Evolutionary conservation across 2,797 vertebrate genomes (phyloP), one percentile per base, ranked within the genome.

Genomic region (Anabacerthia variegaticeps): DNA sequence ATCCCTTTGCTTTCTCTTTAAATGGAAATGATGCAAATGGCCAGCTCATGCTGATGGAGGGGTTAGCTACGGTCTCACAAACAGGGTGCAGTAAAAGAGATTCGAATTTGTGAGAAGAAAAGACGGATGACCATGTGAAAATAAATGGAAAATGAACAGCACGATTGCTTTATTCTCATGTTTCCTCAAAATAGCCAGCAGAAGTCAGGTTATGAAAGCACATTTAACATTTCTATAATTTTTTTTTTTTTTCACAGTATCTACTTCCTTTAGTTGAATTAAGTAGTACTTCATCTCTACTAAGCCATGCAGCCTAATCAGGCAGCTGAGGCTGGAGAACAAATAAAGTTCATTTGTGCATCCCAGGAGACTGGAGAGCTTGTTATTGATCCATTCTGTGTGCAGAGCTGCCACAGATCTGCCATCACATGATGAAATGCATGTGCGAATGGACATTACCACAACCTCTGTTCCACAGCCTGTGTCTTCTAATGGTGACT

Each of bases 1-100:
- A 79, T 77, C 51, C 43, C 12, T 85, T 85, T 78, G 21, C 68
- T 95, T 92, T 82, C 69, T 80, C n/a, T 94, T 81, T 74, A 81
- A 92, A 93, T 24, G 85, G 73, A 78, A 71, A n/a, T 69, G 2
- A 55, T 79, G 51, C 51, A 61, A 72, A 85, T 51, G 82, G 37
- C 48, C 63, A 90, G 11, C 48, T 91, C 34, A 44, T 72, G 66
- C n/a, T 93, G 46, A 36, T 49, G 73, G 18, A 4, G 21, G 26
- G 59, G 28, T 79, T 46, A 78, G 37, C 24, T 77, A 54, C 46
- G 58, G 39, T 71, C 41, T 95, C 68, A 73, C 16, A 78, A 78
- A 71, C n/a, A 67, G 37, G 28, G 23, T 8, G 5, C 58, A 39
- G 37, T 44, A 55, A 73, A 84, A 61, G 39, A 52, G 4, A 79